A percentile compares a stretch with the other conserved stretches of the same genome.
These are phyloP conservation scores for Gopherus evgoodei DNA, from an alignment of 2,113 vertebrate genomes.

Conservation along the genomic window DNA sequence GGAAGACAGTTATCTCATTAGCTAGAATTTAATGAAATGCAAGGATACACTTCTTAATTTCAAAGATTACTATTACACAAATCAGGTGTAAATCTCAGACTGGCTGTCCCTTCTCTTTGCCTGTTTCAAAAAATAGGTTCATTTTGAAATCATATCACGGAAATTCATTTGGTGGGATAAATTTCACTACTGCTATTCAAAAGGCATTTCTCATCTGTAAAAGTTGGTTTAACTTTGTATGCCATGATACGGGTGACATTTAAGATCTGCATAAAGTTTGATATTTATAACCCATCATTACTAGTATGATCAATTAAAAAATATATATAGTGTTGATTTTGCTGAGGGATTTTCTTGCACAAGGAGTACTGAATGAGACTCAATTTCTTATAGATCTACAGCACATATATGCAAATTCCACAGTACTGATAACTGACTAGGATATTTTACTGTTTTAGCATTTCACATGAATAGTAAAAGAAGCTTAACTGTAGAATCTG, in stretches of 20 bases:
- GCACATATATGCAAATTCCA: background rate
- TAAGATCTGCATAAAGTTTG: conserved; percentile 66
- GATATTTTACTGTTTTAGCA: background rate
- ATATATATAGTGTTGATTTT: conserved; percentile 50
- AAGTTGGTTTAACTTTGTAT: conserved; percentile 73
- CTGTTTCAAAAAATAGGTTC: conserved; percentile 64
- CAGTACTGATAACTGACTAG: background rate
- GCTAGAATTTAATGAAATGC: conserved; percentile 99
- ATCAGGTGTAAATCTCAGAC: conserved; percentile 95
- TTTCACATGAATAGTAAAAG: background rate
- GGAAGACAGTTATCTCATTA: conserved; percentile 99
- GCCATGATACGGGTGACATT: conserved; percentile 52
- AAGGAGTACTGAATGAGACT: background rate
- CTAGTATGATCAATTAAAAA: conserved; percentile 25
- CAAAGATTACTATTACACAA: conserved; percentile 95
- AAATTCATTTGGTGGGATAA: conserved; percentile 72
- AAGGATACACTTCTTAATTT: conserved; percentile 99
- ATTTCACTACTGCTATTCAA: conserved; percentile 57
- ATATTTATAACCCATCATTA: conserved; percentile 55
- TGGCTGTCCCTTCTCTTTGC: conserved; percentile 76
- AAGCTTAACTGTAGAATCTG: background rate
- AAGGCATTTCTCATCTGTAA: conserved; percentile 67
- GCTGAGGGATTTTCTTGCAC: background rate
- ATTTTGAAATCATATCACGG: conserved; percentile 70
- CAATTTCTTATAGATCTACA: background rate